Evolutionary conservation across 2,888 invertebrate genomes (phyloP), one percentile per base, ranked within the genome.

Genomic region (Bhutanitis thaidina): DNA sequence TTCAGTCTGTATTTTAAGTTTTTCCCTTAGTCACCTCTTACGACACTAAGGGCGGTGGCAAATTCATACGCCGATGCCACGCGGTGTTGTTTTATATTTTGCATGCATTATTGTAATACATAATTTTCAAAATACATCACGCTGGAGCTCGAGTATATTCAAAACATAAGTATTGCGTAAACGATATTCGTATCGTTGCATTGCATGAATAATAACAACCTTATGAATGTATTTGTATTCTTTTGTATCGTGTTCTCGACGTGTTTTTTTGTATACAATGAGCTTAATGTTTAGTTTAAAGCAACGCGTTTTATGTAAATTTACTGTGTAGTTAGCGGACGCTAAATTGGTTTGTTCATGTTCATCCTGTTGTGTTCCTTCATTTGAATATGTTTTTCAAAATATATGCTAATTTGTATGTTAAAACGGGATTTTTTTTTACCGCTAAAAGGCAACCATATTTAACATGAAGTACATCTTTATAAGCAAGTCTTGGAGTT

Each of bases 141-240:
- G 38, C 34, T 32, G 27, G n/a, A n/a, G n/a, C 52, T 51, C 16
- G 29, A 51, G 16, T 37, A 14, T 37, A 37, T 39, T 34, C 27
- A 46, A 39, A 43, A 44, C 48, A 44, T n/a, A n/a, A 54, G 47
- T 55, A 54, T 49, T 25, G 3, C 47, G 39, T 14, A 15, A 49
- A 51, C 40, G 25, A 9, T 8, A 41, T 50, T 38, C 53, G 49
- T 59, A 55, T 58, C 50, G 55, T 53, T 54, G 49, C 52, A 53
- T 54, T 52, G 43, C 56, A 56, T 59, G 60, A 57, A 59, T 58
- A 62, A 53, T 52, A 58, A 58, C 53, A 27, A 34, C 46, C 53
- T 48, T 56, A 49, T 57, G 49, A 56, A 59, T 57, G 49, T 49
- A 53, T 54, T 53, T 53, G 32, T 43, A 51, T 55, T 58, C 52